These are phyloP conservation scores for Hipparchia sbordonii DNA, from an alignment of 2,888 invertebrate species.

Conservation along the genomic window DNA sequence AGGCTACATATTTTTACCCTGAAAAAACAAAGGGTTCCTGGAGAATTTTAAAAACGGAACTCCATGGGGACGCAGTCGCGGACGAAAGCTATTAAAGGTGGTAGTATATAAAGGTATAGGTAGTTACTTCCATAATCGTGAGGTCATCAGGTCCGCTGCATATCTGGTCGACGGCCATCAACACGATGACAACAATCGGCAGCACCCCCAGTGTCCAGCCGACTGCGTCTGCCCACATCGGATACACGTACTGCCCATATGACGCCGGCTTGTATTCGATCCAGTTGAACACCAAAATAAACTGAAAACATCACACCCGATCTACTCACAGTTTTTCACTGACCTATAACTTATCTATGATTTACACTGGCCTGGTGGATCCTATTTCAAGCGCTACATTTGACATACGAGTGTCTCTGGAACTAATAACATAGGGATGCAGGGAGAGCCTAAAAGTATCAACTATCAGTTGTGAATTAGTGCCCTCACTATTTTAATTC, in stretches of 20 bases:
- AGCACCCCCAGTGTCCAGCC: conserved; percentile 90
- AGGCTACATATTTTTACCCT: too few relatives aligned
- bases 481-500: too few relatives aligned
- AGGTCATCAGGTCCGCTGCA: conserved; percentile 83
- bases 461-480: too few relatives aligned
- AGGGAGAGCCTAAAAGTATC: too few relatives aligned
- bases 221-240: conserved; percentile 89
- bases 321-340: too few relatives aligned
- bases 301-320: conserved; percentile 65
- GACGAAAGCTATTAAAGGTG: not conserved
- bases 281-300: conserved; percentile 91
- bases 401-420: too few relatives aligned
- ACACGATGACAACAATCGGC: conserved; percentile 86
- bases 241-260: conserved; percentile 89
- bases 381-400: too few relatives aligned
- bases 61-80: too few relatives aligned
- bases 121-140: conserved; percentile 75
- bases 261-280: conserved; percentile 89
- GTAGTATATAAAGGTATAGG: not conserved
- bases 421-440: too few relatives aligned
- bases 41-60: not conserved
- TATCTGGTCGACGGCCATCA: conserved; percentile 82
- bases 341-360: too few relatives aligned
- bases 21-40: too few relatives aligned
- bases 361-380: too few relatives aligned